phyloP scores from a whole-genome alignment of 2,888 invertebrate genomes.

The Axea sp. region DNA sequence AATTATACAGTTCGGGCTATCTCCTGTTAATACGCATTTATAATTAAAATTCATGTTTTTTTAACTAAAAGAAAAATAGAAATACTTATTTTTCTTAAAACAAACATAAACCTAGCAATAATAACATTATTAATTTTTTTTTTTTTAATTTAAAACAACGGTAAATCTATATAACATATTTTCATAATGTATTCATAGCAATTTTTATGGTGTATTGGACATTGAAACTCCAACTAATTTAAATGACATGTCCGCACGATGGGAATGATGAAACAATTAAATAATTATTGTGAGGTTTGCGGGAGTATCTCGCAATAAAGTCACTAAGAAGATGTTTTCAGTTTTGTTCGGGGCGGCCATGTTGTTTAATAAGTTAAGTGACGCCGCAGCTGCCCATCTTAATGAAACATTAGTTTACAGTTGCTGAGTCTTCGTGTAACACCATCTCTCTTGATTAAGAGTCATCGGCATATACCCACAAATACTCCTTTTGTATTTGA shows the following conservation, averaged over 20 bases:
- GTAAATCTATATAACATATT: too few species aligned
- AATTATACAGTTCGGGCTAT: too few species aligned
- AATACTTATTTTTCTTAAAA: too few species aligned
- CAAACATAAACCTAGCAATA: too few species aligned
- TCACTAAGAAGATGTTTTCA: slow-evolving; percentile 60
- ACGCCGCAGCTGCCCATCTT: slow-evolving; percentile 78
- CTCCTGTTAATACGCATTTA: too few species aligned
- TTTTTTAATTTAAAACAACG: too few species aligned
- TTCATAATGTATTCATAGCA: too few species aligned
- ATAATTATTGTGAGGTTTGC: slow-evolving; percentile 67
- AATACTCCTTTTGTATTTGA: slow-evolving; percentile 24
- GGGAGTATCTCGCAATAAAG: slow-evolving; percentile 58
- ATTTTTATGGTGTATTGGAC: too few species aligned
- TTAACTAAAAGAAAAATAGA: too few species aligned
- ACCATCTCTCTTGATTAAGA: slow-evolving; percentile 62
- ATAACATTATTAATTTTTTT: too few species aligned
- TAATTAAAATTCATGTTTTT: too few species aligned
- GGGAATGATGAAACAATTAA: slow-evolving; percentile 68
- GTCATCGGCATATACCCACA: slow-evolving; percentile 38
- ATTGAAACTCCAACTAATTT: slow-evolving; percentile 22
- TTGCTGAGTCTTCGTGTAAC: slow-evolving; percentile 66
- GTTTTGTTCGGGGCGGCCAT: slow-evolving; percentile 69
- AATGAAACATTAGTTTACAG: slow-evolving; percentile 78
- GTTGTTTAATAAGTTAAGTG: slow-evolving; percentile 79
- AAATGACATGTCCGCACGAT: slow-evolving; percentile 35